Percentiles rank a stretch among this genome's conserved stretches.
These are phyloP conservation scores for Ctenoplectra terminalis DNA, from an alignment of 1,140 invertebrate species.

Conservation along the genomic window DNA sequence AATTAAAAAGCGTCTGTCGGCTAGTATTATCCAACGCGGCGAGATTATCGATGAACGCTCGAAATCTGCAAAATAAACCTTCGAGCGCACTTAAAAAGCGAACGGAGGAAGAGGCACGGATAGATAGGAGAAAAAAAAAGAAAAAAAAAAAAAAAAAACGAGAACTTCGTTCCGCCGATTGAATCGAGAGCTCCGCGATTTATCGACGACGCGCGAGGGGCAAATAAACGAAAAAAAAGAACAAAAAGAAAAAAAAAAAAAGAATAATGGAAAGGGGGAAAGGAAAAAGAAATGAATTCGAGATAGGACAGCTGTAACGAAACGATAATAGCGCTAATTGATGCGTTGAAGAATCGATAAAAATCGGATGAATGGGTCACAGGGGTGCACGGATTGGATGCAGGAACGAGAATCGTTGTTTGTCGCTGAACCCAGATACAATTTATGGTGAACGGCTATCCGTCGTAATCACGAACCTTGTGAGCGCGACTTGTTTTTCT, in stretches of 20 bases:
- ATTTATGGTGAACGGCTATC: constrained; percentile 7
- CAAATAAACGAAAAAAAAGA: constrained; percentile 9
- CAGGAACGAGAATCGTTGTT: not conserved
- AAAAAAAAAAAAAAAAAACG: too few species aligned
- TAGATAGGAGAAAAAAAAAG: too few species aligned
- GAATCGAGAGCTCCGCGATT: constrained; percentile 14
- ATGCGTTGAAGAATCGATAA: constrained; percentile 9
- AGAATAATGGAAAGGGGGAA: not conserved
- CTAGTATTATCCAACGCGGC: constrained; percentile 1
- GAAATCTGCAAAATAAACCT: constrained; percentile 34
- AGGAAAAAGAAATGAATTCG: not conserved
- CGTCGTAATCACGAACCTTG: not conserved
- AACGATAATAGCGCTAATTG: constrained; percentile 32
- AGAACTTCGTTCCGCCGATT: constrained; percentile 16
- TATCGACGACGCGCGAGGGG: not conserved
- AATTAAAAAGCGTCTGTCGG: constrained; percentile 25
- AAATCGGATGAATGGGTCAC: constrained; percentile 2
- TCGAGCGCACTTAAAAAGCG: not conserved
- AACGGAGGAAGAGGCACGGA: not conserved
- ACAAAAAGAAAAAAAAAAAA: not conserved
- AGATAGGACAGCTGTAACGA: constrained; percentile 17
- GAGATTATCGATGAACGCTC: constrained; percentile 10
- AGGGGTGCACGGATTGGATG: not conserved
- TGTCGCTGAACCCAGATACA: not conserved
- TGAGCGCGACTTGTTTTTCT: not conserved